phyloP scores from a whole-genome alignment of 2,113 vertebrate species.

The Serilophus lunatus region DNA sequence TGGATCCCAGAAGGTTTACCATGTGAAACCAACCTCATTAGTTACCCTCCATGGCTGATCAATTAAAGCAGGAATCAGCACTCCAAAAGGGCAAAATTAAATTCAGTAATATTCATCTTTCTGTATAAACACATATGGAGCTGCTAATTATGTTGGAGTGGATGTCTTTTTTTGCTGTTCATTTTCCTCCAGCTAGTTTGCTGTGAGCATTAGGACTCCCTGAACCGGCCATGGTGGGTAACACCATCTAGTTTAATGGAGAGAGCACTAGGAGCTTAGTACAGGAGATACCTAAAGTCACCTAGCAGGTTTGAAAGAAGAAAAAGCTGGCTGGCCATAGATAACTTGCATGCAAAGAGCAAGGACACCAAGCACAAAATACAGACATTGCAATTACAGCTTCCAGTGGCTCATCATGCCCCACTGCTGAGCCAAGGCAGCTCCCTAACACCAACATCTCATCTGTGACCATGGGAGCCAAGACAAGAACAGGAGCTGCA shows the following conservation, averaged over 20 bases:
- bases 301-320: too few species aligned
- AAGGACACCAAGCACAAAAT: not conserved
- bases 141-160: not conserved
- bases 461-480: not conserved
- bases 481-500: not conserved
- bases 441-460: not conserved
- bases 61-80: not conserved
- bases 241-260: not conserved
- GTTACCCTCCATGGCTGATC: not conserved
- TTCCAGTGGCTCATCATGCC: not conserved
- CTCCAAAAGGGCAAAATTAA: not conserved
- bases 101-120: not conserved
- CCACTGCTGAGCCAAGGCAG: not conserved
- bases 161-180: not conserved
- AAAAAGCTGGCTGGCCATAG: not conserved
- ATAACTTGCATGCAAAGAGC: not conserved
- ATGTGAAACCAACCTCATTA: not conserved
- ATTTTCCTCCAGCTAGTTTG: not conserved
- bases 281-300: not conserved
- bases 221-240: not conserved
- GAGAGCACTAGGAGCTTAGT: not conserved
- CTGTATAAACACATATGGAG: not conserved
- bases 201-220: not conserved
- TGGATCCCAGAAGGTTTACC: not conserved
- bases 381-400: not conserved